Base-by-base conservation (phyloP, 2,797 vertebrate species). In the Podarcis lilfordi region DNA sequence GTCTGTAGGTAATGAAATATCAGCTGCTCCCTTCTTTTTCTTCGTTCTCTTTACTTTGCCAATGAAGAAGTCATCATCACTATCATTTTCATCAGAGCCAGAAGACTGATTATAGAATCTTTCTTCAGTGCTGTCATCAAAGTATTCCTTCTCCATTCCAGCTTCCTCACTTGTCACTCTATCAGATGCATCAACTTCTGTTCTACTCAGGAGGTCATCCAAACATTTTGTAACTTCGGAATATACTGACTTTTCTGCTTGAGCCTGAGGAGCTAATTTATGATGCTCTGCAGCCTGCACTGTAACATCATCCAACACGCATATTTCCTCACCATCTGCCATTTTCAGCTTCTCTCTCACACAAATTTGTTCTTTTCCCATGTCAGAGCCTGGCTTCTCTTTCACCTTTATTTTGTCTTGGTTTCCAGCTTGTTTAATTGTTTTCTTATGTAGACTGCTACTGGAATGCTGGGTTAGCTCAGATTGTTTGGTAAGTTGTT, bases 121-220 rank as follows among this genome's bases (percentile, higher is more conserved):
- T 88, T 99, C 99, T 93, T 99, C 99, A 1, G 99, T 99, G 94
- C 98, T 99, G 93, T 99, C 99, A 82, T 99, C 99, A 89, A 99
- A 99, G 93, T 99, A 99, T 27, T 98, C 97, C 86, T 98, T 97
- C 66, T 97, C 96, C 78, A 98, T 97, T 50, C 94, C 95, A 59
- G 95, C 91, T 29, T 92, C 94, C 90, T 98, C 97, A 2, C 96
- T 84, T 79, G 50, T 97, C 97, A 81, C 97, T 97, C 88, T 91
- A 1, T 81, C 87, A 9, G 8, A 76, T 64, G 92, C 32, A 81
- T 89, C 92, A 9, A 7, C 5, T 81, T 64, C 17, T 55, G 50
- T 55, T 82, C 80, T 86, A 66, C 80, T 87, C 84, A 90, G 91
- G 66, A 81, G 88, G 10, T 35, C 37, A 32, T 25, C 86, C 32